These are phyloP conservation scores for Tenthredo amoena DNA, from an alignment of 2,888 invertebrate genomes.

Conservation along the genomic window DNA sequence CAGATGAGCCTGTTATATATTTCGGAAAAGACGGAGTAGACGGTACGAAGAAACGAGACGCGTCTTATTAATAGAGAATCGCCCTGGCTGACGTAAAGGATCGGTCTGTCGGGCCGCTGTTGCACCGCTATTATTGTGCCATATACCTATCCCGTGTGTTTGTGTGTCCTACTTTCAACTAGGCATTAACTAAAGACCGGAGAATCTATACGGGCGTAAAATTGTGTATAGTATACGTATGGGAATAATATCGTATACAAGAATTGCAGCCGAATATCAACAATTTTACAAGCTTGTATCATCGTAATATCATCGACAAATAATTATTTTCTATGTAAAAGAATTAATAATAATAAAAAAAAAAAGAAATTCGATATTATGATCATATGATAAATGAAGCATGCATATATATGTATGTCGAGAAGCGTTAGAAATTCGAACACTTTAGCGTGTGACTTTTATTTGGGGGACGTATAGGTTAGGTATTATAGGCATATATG, in stretches of 20 bases:
- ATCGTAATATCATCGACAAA: neutral
- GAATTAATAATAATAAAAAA: neutral
- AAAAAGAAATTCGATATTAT: neutral
- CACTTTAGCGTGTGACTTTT: neutral
- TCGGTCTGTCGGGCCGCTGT: constrained; percentile 55
- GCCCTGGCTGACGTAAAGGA: constrained; percentile 66
- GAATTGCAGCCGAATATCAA: neutral
- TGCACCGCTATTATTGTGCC: constrained; percentile 69
- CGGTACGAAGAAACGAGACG: neutral
- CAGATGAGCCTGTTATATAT: constrained; percentile 16
- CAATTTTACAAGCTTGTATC: neutral
- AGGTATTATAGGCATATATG: neutral
- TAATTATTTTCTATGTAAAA: no score
- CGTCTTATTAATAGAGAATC: constrained; percentile 71
- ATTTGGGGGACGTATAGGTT: neutral
- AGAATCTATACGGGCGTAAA: neutral
- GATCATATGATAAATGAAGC: no score
- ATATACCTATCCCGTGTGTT: neutral
- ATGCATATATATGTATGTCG: no score
- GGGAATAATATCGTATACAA: neutral
- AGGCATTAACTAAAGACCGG: constrained; percentile 40
- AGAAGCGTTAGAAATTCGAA: neutral
- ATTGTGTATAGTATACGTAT: neutral
- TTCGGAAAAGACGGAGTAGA: neutral
- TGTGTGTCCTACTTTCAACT: constrained; percentile 29